These are phyloP conservation scores for Peromyscus californicus DNA, from an alignment of 2,113 vertebrate species.

Conservation along the genomic window DNA sequence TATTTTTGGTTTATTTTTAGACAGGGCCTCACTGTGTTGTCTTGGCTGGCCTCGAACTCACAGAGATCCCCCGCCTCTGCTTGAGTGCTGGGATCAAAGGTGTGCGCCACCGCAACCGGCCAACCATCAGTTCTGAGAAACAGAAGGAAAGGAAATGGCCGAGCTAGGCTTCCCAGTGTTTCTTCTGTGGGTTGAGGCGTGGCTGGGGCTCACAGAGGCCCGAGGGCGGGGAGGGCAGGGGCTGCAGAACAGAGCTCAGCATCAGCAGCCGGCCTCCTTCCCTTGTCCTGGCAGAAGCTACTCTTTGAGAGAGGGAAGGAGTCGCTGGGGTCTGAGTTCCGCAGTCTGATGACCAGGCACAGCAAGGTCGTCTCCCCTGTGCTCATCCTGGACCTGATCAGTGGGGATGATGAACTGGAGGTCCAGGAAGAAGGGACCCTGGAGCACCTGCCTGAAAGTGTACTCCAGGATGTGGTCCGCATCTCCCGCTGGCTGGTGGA, in stretches of 20 bases:
- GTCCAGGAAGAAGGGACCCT: conserved; percentile 93
- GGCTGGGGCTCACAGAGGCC: not conserved
- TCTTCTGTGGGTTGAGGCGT: not conserved
- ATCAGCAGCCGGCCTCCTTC: not conserved
- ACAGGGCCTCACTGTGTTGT: not conserved
- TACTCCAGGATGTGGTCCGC: conserved; percentile 94
- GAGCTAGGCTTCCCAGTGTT: not conserved
- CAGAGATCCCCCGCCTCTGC: not conserved
- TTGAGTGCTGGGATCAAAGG: not conserved
- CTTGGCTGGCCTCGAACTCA: not conserved
- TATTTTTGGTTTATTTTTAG: not conserved
- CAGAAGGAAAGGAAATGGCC: not conserved
- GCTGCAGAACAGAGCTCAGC: not conserved
- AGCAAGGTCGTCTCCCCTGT: conserved; percentile 96
- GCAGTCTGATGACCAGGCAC: conserved; percentile 94
- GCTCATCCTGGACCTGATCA: conserved; percentile 96
- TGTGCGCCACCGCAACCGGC: no score
- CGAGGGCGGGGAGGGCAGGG: no score
- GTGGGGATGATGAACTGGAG: conserved; percentile 95
- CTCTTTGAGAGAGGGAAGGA: conserved; percentile 98
- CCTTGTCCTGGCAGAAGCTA: conserved; percentile 89
- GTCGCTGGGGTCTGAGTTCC: conserved; percentile 96
- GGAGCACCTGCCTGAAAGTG: conserved; percentile 95
- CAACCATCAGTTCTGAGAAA: not conserved
- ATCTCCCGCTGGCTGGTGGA: conserved; percentile 98